Evolutionary conservation across 2,113 vertebrate genomes (phyloP), one percentile per base, ranked within the genome.

Genomic region (Oryctolagus cuniculus): DNA sequence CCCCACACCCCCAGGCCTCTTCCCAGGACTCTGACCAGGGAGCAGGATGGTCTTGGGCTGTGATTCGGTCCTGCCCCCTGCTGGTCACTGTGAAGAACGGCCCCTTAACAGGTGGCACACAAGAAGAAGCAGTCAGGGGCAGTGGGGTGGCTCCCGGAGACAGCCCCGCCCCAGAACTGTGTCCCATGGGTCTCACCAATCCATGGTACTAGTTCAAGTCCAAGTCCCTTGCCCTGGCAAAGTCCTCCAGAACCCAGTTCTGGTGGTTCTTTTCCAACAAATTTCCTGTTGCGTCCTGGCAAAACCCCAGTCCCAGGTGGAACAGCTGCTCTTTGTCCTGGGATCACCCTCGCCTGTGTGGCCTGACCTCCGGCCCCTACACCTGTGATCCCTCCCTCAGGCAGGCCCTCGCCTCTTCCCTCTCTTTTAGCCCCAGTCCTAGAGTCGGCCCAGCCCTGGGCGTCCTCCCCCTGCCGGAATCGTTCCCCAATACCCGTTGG

Each of bases 21-120:
- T 44, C 27, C 34, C 12, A 74, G 72, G 72, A 84, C 27, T 12
- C 63, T 77, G 25, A 84, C 24, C 25, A n/a, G 25, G 61, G 15
- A 55, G 6, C 1, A 1, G 66, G 24, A 61, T 36, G 10, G 31
- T 9, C 38, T 36, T 17, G 38, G 16, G 29, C 49, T 2, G 0
- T 89, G 36, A 16, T 95, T 84, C 63, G 4, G 53, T 73, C 49
- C 95, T 96, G 94, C 93, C 95, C 96, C 82, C 97, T 97, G 90
- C 97, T 93, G 97, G 95, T n/a, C 87, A 11, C 2, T 0, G 0
- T 2, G 0, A 73, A 77, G 51, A 82, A 93, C 36, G 27, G 70
- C 12, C 55, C 49, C 31, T 86, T 55, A 38, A 21, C 13, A 11
- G 49, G 21, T 0, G 2, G 44, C 44, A 0, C 0, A 0, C 19